phyloP scores from a whole-genome alignment of 2,797 vertebrate species.

The Poeciliopsis gracilis region DNA sequence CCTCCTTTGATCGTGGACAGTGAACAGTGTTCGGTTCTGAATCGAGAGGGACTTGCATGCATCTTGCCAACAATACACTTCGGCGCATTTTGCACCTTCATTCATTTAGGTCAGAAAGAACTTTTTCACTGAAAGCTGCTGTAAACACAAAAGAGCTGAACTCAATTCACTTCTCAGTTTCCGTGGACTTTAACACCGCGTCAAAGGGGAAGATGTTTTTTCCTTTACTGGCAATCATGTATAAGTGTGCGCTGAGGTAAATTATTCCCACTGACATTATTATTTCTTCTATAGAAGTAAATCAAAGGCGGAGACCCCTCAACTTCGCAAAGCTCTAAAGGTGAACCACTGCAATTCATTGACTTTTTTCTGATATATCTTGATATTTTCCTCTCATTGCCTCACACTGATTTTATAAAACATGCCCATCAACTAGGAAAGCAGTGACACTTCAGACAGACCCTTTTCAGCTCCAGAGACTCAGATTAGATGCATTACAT shows the following conservation, averaged over 20 bases:
- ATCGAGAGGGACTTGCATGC: constrained; percentile 49
- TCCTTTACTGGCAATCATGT: constrained; percentile 58
- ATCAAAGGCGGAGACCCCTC: constrained; percentile 61
- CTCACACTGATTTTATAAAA: constrained; percentile 22
- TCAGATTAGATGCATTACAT: constrained; percentile 58
- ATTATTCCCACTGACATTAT: constrained; percentile 55
- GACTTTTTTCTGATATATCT: constrained; percentile 1
- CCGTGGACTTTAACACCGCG: constrained; percentile 41
- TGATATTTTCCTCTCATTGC: not conserved
- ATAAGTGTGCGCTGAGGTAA: constrained; percentile 57
- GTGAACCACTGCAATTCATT: constrained; percentile 25
- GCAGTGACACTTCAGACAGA: constrained; percentile 40
- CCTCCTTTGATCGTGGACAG: constrained; percentile 15
- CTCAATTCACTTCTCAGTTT: constrained; percentile 41
- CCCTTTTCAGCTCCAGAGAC: constrained; percentile 42
- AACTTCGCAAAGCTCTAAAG: constrained; percentile 36
- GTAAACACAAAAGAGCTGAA: constrained; percentile 52
- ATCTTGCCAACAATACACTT: constrained; percentile 47
- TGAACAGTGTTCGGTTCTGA: constrained; percentile 44
- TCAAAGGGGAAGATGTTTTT: constrained; percentile 63
- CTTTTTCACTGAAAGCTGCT: constrained; percentile 52
- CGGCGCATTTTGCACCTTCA: constrained; percentile 45
- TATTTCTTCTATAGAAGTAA: constrained; percentile 49
- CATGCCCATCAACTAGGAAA: constrained; percentile 17
- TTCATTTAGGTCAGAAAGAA: constrained; percentile 59